Evolutionary conservation across 2,797 vertebrate species (phyloP).

Genomic region (Anguilla obscura): DNA sequence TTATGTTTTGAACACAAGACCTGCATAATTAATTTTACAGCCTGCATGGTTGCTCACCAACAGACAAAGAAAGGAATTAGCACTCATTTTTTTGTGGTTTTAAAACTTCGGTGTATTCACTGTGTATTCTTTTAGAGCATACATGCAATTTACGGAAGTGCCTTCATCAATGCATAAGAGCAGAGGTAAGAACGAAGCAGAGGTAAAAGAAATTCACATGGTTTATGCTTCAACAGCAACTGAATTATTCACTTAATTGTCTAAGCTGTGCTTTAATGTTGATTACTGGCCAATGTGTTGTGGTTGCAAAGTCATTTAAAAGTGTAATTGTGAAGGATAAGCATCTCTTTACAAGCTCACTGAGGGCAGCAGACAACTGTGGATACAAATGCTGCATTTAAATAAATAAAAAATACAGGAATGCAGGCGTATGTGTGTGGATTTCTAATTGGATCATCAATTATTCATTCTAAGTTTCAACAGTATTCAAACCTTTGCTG

Average conservation of each 20-base stretch:
- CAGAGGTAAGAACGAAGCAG: not conserved
- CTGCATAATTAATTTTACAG: not conserved
- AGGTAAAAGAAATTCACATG: not conserved
- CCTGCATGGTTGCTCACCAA: not conserved
- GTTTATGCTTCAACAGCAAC: not conserved
- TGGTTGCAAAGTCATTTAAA: not conserved
- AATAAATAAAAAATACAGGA: not conserved
- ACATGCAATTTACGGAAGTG: not conserved
- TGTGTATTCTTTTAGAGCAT: not conserved
- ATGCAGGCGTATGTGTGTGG: not conserved
- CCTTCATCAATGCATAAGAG: not conserved
- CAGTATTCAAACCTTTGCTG: not conserved
- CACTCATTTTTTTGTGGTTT: not conserved
- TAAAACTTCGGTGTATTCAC: not conserved
- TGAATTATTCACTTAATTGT: not conserved
- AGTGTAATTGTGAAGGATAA: not conserved
- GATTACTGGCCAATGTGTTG: not conserved
- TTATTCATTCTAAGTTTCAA: not conserved
- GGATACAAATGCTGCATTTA: not conserved
- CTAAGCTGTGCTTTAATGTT: not conserved
- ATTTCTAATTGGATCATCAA: slow-evolving; percentile 1
- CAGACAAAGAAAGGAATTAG: not conserved
- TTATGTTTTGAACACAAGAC: not conserved
- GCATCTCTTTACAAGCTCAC: not conserved
- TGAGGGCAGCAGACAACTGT: not conserved